Evolutionary conservation across 2,113 vertebrate genomes (phyloP).

Genomic region (Thamnaconus septentrionalis): DNA sequence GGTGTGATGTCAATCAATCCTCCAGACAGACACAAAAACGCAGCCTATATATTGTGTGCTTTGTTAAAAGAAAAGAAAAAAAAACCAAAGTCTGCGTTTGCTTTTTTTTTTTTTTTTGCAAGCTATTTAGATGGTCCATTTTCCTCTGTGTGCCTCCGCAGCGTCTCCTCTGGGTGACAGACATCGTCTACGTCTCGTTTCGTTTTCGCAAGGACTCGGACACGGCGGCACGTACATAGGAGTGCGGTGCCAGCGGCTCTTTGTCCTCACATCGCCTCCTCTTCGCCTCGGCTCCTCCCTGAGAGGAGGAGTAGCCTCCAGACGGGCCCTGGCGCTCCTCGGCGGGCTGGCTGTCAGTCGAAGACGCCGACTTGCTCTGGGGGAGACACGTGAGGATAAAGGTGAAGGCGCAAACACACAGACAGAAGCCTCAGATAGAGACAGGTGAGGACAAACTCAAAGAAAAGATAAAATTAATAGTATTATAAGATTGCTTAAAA

Average conservation of each 20-base stretch:
- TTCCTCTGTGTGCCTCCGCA: no score
- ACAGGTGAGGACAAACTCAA: neutral
- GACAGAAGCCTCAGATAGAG: neutral
- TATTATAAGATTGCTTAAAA: neutral
- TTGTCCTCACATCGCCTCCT: slow-evolving; percentile 91
- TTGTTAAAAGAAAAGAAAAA: neutral
- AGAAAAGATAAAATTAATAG: neutral
- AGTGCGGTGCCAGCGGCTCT: slow-evolving; percentile 78
- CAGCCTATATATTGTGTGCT: neutral
- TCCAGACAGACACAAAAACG: neutral
- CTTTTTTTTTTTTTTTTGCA: neutral
- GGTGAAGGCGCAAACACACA: slow-evolving; percentile 1
- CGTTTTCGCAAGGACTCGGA: neutral
- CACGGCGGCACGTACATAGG: slow-evolving; percentile 75
- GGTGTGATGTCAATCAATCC: neutral
- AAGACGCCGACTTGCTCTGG: slow-evolving; percentile 81
- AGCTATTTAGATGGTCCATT: no score
- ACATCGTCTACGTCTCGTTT: neutral
- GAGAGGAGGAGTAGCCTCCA: slow-evolving; percentile 81
- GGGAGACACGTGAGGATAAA: slow-evolving; percentile 18
- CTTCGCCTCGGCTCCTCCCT: slow-evolving; percentile 80
- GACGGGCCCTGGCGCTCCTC: slow-evolving; percentile 86
- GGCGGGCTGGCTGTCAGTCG: slow-evolving; percentile 76
- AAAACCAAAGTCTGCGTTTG: no score
- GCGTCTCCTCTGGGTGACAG: no score